Evolutionary conservation across 2,797 vertebrate species (phyloP), one percentile per base, ranked within the genome.

Genomic region (Microhierax caerulescens): DNA sequence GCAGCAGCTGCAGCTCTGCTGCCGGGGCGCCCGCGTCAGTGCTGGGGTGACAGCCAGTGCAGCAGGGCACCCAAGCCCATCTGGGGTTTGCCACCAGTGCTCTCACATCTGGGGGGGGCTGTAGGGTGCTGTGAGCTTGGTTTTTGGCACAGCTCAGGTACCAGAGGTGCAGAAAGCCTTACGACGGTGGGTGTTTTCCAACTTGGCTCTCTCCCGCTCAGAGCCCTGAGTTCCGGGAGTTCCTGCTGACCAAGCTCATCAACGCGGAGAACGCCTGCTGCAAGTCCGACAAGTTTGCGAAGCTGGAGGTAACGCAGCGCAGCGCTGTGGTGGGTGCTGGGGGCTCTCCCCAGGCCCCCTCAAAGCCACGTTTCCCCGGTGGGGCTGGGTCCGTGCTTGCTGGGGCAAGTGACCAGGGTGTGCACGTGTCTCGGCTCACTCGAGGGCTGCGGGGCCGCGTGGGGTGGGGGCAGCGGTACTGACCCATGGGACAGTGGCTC

Each of bases 241-340:
- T 99, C 97, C 98, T 99, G 95, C 98, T 99, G 94, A 99, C 99
- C 67, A 99, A 99, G 97, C 98, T 99, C 97, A 99, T 99, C 97
- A 99, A 99, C 1, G 99, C 99, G 0, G 99, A 99, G 98, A 99
- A 99, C 0, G 99, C 99, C 86, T 99, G 99, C 98, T 99, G 99
- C 98, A 99, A 99, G 97, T 99, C 99, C 0, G 99, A 99, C 98
- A 99, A 99, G 98, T 99, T 99, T 17, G 99, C 99, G 2, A 99
- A 99, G 97, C 98, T 99, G 78, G 99, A 99, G 99, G 99, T 99
- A 98, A 99, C 0, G 1, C 75, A 45, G 13, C n/a, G 48, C 11
- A 0, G 53, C 4, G 1, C 45, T 1, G 9, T 3, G 1, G 10
- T 1, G 0, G n/a, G 41, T 4, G 2, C 30, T 0, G 56, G 56